Conservation (phyloP, 2,113 vertebrate genomes). For the Thalassarche chlororhynchos region DNA sequence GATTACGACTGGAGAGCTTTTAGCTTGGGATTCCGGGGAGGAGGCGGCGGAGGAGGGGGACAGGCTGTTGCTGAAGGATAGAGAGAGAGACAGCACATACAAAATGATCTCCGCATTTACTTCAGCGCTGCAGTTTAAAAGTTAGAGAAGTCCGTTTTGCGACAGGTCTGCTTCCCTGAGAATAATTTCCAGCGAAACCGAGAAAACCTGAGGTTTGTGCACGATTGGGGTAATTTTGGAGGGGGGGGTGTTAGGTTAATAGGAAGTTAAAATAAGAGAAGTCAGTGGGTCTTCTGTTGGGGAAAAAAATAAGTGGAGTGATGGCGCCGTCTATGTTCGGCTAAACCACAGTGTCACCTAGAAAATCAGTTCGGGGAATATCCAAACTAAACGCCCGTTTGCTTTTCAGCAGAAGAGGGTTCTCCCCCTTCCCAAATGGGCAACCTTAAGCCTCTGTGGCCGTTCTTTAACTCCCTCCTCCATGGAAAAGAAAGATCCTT, state of each 20-base stretch:
- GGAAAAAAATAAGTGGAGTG: conserved; percentile 77
- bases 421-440: conserved; percentile 19
- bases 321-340: conserved; percentile 85
- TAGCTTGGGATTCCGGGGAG: conserved; percentile 46
- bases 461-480: neutral
- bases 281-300: conserved; percentile 67
- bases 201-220: conserved; percentile 54
- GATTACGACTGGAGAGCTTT: conserved; percentile 18
- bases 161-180: conserved; percentile 7
- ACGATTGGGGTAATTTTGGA: conserved; percentile 47
- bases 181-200: conserved; percentile 29
- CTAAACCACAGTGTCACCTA: conserved; percentile 77
- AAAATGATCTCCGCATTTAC: conserved; percentile 54
- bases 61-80: conserved; percentile 59
- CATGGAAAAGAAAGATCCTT: neutral
- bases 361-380: conserved; percentile 75
- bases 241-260: conserved; percentile 65
- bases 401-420: conserved; percentile 50
- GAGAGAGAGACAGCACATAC: neutral
- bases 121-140: conserved; percentile 73
- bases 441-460: conserved; percentile 2
- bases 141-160: conserved; percentile 74
- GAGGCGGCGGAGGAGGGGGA: conserved; percentile 44
- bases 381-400: conserved; percentile 70
- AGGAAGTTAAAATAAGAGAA: conserved; percentile 80